A percentile compares a stretch with the other conserved stretches of the same genome.
Conservation (phyloP, 2,113 vertebrate species). For the Catagonus wagneri region DNA sequence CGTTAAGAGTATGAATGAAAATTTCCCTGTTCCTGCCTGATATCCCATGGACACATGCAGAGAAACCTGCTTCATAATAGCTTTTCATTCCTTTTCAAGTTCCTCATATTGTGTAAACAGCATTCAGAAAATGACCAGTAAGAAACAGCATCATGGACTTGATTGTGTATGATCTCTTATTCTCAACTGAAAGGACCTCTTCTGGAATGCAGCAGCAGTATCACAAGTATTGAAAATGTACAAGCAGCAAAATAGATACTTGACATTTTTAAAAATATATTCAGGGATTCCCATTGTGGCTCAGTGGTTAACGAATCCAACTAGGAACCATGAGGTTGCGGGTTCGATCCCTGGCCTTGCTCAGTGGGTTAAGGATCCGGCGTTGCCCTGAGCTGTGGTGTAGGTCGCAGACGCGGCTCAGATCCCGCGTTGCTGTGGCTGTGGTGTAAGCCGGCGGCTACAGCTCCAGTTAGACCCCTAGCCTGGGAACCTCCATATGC, state of each 20-base stretch:
- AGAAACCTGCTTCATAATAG: not conserved
- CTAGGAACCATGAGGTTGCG: too few species aligned
- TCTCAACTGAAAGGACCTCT: not conserved
- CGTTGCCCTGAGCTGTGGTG: too few species aligned
- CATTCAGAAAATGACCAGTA: slow-evolving; percentile 19
- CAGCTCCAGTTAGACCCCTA: too few species aligned
- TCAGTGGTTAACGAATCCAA: too few species aligned
- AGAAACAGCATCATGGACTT: not conserved
- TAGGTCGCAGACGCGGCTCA: too few species aligned
- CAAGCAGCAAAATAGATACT: not conserved
- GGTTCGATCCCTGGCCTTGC: too few species aligned
- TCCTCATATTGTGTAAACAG: slow-evolving; percentile 5
- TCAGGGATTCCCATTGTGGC: too few species aligned
- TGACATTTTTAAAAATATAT: slow-evolving; percentile 5
- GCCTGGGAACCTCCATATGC: too few species aligned
- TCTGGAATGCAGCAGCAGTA: not conserved
- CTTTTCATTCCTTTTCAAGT: slow-evolving; percentile 16
- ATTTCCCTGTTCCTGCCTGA: not conserved
- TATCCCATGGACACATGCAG: not conserved
- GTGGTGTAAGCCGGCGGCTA: too few species aligned
- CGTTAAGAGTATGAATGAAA: not conserved
- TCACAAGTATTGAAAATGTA: not conserved
- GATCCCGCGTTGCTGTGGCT: too few species aligned
- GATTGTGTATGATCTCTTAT: not conserved
- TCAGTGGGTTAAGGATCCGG: too few species aligned